phyloP scores from a whole-genome alignment of 2,797 vertebrate species.

The Merluccius polli region DNA sequence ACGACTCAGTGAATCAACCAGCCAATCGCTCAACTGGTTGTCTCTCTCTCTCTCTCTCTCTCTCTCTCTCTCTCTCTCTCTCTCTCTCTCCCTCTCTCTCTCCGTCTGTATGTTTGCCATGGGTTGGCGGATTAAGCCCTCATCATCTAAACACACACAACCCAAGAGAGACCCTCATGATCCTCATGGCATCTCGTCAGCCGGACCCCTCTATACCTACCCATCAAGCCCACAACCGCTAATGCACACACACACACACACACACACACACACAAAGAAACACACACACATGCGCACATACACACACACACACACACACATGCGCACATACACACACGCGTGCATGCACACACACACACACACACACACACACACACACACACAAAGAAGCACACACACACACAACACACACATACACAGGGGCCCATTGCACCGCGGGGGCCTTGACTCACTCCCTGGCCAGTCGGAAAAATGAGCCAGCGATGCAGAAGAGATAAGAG shows the following conservation, averaged over 20 bases:
- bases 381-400: conserved; percentile 13
- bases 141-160: no score
- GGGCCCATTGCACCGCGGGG: conserved; percentile 22
- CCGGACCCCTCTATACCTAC: no score
- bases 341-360: background rate
- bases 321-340: background rate
- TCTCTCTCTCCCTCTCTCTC: no score
- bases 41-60: no score
- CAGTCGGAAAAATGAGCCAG: conserved; percentile 54
- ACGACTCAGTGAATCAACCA: no score
- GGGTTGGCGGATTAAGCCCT: no score
- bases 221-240: background rate
- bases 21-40: no score
- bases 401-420: conserved; percentile 7
- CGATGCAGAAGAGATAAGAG: conserved; percentile 51
- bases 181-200: no score
- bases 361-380: background rate
- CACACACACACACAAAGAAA: conserved; percentile 7
- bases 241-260: background rate
- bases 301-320: conserved; percentile 7
- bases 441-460: conserved; percentile 55
- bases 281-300: conserved; percentile 14
- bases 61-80: no score
- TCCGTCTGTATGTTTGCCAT: no score
- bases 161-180: no score